Percentiles rank a stretch among this genome's conserved stretches.
phyloP scores from a whole-genome alignment of 2,113 vertebrate species.

The Genyomyrus donnyi region DNA sequence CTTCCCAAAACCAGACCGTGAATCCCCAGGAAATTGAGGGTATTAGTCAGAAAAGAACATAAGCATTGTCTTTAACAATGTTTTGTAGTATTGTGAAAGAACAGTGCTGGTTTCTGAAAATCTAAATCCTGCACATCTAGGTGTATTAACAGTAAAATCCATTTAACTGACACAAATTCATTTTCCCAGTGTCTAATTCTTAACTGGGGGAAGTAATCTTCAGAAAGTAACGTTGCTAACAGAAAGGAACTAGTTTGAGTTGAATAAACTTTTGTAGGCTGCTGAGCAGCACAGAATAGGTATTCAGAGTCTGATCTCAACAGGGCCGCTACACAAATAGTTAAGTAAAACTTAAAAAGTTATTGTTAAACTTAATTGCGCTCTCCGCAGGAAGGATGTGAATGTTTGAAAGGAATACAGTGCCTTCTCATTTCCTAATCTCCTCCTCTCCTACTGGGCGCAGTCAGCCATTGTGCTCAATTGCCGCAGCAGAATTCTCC shows the following conservation, averaged over 20 bases:
- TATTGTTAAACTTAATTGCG: conserved; percentile 16
- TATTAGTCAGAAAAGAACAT: neutral
- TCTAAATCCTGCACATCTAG: neutral
- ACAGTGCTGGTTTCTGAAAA: neutral
- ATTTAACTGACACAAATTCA: neutral
- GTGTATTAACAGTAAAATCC: neutral
- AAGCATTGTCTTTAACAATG: neutral
- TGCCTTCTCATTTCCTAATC: conserved; percentile 4
- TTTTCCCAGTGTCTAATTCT: neutral
- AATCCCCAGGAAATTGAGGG: neutral
- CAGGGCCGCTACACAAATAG: neutral
- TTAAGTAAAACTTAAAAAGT: conserved; percentile 10
- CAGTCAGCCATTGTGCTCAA: neutral
- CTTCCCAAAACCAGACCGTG: neutral
- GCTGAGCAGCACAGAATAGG: neutral
- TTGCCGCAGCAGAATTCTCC: neutral
- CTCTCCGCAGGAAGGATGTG: neutral
- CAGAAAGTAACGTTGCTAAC: neutral
- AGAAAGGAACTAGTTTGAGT: neutral
- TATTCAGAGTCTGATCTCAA: neutral
- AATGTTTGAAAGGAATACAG: neutral
- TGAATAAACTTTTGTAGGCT: neutral
- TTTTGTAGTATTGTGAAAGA: neutral
- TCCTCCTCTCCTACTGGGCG: neutral
- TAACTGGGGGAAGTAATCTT: neutral